Conservation (phyloP, 1,140 invertebrate species). For the Acromyrmex charruanus region DNA sequence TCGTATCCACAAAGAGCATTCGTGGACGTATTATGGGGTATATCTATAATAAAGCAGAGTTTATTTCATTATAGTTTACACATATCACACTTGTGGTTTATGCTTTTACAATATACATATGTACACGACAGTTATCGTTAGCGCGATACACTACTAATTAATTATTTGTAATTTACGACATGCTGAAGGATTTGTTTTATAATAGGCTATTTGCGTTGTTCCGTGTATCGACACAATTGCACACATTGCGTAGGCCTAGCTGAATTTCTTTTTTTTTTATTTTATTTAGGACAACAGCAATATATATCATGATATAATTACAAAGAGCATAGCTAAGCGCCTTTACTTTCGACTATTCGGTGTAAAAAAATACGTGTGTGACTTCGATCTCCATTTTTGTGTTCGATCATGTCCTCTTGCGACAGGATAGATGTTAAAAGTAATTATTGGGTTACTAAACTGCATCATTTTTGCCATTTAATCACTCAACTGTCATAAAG, state of each 20-base stretch:
- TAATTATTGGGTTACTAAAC: constrained; percentile 63
- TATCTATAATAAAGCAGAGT: constrained; percentile 77
- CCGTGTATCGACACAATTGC: constrained; percentile 60
- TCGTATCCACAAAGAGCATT: background rate
- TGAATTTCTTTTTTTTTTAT: constrained; percentile 45
- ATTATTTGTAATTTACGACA: constrained; percentile 74
- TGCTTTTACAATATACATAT: constrained; percentile 81
- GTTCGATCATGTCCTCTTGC: background rate
- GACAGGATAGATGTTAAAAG: constrained; percentile 64
- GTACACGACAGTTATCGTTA: constrained; percentile 76
- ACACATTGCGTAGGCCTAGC: constrained; percentile 64
- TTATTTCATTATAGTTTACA: constrained; percentile 79
- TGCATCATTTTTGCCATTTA: constrained; percentile 59
- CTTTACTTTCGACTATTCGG: constrained; percentile 68
- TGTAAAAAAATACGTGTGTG: constrained; percentile 81
- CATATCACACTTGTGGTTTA: constrained; percentile 77
- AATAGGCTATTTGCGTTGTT: constrained; percentile 64
- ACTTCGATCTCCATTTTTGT: constrained; percentile 69
- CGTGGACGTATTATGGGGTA: background rate
- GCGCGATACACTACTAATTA: constrained; percentile 68
- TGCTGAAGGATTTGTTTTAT: constrained; percentile 66
- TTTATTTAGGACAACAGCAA: constrained; percentile 67
- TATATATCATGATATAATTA: constrained; percentile 68
- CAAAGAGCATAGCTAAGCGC: constrained; percentile 74
- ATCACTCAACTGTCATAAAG: constrained; percentile 81